phyloP scores from a whole-genome alignment of 2,113 vertebrate genomes.

The Aramus guarauna region DNA sequence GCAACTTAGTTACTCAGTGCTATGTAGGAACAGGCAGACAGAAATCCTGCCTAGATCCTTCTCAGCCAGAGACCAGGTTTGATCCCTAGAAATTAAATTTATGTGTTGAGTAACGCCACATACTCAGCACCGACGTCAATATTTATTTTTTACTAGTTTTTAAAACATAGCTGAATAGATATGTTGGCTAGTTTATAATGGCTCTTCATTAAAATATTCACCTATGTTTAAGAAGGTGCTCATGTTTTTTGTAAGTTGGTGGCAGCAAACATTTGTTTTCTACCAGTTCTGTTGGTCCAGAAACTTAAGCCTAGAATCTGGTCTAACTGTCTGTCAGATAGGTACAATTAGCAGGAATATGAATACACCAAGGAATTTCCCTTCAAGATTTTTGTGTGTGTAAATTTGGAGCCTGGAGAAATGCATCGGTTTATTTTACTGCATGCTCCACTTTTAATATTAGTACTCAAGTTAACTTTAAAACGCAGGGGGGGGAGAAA shows the following conservation, averaged over 20 bases:
- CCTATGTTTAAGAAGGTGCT: not conserved
- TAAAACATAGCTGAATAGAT: not conserved
- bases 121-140: not conserved
- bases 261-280: not conserved
- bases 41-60: not conserved
- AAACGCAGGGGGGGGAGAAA: not conserved
- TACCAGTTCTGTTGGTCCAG: not conserved
- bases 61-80: not conserved
- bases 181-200: not conserved
- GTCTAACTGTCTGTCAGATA: not conserved
- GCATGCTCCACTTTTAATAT: not conserved
- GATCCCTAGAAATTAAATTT: not conserved
- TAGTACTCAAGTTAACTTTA: not conserved
- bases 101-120: accelerated
- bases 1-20: not conserved
- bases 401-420: not conserved
- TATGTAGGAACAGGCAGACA: not conserved
- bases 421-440: not conserved
- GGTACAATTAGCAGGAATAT: not conserved
- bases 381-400: not conserved
- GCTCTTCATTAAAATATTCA: not conserved
- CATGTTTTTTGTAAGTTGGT: not conserved
- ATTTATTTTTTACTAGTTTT: not conserved
- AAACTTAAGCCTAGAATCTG: not conserved
- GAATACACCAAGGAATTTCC: not conserved